Evolutionary conservation across 2,797 vertebrate genomes (phyloP).

Genomic region (Gambusia yucatana): DNA sequence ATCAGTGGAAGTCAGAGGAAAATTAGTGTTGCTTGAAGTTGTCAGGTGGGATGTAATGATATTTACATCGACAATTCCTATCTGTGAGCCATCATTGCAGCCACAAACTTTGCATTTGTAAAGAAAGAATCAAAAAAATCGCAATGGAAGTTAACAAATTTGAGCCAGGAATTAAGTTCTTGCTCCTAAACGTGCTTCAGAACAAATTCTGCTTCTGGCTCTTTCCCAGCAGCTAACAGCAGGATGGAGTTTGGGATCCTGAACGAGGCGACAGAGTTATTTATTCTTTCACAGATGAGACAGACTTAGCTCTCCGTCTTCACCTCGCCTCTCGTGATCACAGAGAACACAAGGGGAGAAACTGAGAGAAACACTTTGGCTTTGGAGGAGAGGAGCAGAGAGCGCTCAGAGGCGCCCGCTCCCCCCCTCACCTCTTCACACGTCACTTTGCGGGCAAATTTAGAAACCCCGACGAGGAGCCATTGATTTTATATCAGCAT

Average conservation of each 20-base stretch:
- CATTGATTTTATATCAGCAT: constrained; percentile 53
- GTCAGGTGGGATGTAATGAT: not conserved
- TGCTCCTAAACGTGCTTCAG: not conserved
- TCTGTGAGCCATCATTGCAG: not conserved
- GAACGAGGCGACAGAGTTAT: constrained; percentile 7
- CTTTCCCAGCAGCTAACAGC: not conserved
- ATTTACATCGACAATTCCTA: not conserved
- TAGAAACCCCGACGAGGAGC: constrained; percentile 54
- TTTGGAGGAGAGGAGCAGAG: constrained; percentile 9
- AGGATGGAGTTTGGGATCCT: not conserved
- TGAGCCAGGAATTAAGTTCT: not conserved
- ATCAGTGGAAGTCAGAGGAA: not conserved
- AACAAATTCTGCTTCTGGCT: not conserved
- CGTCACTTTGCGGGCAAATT: constrained; percentile 41
- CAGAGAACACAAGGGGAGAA: constrained; percentile 28
- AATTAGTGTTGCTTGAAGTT: not conserved
- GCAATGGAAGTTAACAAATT: not conserved
- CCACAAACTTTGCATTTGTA: not conserved
- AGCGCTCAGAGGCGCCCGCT: constrained; percentile 9
- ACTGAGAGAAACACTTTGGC: not conserved
- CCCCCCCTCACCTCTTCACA: constrained; percentile 49
- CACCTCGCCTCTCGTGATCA: constrained; percentile 51
- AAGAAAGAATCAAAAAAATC: not conserved
- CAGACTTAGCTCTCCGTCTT: constrained; percentile 38
- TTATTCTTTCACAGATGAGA: constrained; percentile 43